phyloP scores from a whole-genome alignment of 2,113 vertebrate genomes.

The Mola mola region DNA sequence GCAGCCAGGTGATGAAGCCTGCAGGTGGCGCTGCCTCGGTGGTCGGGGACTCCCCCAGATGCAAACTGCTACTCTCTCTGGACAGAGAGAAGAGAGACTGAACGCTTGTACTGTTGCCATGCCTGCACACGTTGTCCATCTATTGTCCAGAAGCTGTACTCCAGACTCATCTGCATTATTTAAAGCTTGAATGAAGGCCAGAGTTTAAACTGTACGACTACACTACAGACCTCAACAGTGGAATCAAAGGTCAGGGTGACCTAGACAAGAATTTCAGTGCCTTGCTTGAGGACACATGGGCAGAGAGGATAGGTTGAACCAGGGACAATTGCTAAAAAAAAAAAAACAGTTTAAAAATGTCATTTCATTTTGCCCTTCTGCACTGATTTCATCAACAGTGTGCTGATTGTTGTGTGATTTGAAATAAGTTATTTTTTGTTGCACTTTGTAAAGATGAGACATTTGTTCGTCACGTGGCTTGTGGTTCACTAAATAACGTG shows the following conservation, averaged over 20 bases:
- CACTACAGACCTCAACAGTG: background rate
- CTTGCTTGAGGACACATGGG: slow-evolving; percentile 42
- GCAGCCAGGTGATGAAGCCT: background rate
- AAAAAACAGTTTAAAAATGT: background rate
- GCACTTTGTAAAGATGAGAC: slow-evolving; percentile 8
- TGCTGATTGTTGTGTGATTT: background rate
- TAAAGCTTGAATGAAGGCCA: background rate
- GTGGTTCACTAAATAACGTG: background rate
- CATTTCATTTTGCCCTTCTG: slow-evolving; percentile 1
- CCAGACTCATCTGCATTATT: slow-evolving; percentile 4
- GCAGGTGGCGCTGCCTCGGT: background rate
- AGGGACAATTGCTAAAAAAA: background rate
- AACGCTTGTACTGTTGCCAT: no score
- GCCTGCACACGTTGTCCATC: no score
- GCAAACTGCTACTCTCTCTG: slow-evolving; percentile 58
- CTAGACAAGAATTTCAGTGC: slow-evolving; percentile 34
- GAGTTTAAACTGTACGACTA: no score
- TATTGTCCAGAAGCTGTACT: no score
- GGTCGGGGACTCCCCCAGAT: slow-evolving; percentile 60
- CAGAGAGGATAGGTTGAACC: slow-evolving; percentile 3
- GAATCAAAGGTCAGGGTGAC: slow-evolving; percentile 17
- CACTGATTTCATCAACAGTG: background rate
- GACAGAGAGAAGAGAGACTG: slow-evolving; percentile 83
- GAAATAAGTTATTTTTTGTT: background rate
- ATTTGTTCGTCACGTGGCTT: slow-evolving; percentile 8